These are phyloP conservation scores for Gerris buenoi DNA, from an alignment of 1,140 invertebrate genomes.

Conservation along the genomic window DNA sequence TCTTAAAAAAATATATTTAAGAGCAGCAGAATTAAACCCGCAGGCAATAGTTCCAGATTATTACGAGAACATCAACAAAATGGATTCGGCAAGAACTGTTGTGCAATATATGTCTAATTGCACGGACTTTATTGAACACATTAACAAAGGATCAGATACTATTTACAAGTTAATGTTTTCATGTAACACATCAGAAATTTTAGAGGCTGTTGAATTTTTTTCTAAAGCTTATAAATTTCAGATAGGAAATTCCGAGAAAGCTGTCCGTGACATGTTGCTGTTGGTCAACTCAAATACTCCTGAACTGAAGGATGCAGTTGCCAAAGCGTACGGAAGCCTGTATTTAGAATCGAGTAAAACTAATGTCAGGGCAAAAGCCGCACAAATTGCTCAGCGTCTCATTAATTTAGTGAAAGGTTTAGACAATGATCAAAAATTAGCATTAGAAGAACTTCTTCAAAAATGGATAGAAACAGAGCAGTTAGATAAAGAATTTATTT, in stretches of 20 bases:
- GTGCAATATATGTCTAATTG: slow-evolving; percentile 8
- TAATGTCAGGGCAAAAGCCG: slow-evolving; percentile 10
- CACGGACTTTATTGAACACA: slow-evolving; percentile 16
- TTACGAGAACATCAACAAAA: background rate
- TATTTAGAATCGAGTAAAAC: slow-evolving; percentile 33
- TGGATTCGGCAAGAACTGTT: background rate
- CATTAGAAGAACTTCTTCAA: slow-evolving; percentile 49
- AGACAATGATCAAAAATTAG: slow-evolving; percentile 45
- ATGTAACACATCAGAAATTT: slow-evolving; percentile 46
- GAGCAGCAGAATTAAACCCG: slow-evolving; percentile 4
- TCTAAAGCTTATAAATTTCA: slow-evolving; percentile 63
- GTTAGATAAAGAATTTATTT: slow-evolving; percentile 33
- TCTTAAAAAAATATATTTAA: slow-evolving; percentile 16
- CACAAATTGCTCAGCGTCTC: slow-evolving; percentile 28
- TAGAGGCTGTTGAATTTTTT: slow-evolving; percentile 73
- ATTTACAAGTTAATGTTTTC: slow-evolving; percentile 18
- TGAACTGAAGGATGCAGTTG: slow-evolving; percentile 43
- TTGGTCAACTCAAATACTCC: slow-evolving; percentile 56
- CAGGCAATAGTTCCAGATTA: slow-evolving; percentile 6
- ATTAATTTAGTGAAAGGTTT: slow-evolving; percentile 40
- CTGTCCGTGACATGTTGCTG: slow-evolving; percentile 57
- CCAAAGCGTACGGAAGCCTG: slow-evolving; percentile 43
- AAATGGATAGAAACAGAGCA: slow-evolving; percentile 48
- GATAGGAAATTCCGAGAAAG: slow-evolving; percentile 49
- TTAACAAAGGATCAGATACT: slow-evolving; percentile 13